Conservation (phyloP, 2,113 vertebrate species). For the Gymnorhina tibicen region DNA sequence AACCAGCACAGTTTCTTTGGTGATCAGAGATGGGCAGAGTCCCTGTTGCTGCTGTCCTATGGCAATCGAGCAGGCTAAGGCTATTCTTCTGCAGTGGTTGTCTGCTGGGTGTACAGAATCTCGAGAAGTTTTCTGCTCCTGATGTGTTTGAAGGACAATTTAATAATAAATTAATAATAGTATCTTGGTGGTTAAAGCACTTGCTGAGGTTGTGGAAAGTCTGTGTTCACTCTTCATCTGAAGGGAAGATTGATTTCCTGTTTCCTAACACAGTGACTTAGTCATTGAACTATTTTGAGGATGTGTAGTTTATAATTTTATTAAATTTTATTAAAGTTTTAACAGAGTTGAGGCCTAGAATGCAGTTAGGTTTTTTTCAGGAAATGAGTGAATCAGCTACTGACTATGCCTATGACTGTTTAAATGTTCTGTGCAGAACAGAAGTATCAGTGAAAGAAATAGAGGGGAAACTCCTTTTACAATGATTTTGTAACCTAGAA, state of each 20-base stretch:
- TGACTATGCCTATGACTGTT: not conserved
- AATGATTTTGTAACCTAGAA: not conserved
- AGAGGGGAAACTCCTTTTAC: not conserved
- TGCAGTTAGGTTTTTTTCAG: not conserved
- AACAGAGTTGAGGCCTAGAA: not conserved
- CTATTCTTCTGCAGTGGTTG: not conserved
- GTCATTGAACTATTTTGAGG: not conserved
- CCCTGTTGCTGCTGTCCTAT: not conserved
- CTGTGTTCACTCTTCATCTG: not conserved
- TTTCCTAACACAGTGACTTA: not conserved
- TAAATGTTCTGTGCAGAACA: not conserved
- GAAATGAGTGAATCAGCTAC: not conserved
- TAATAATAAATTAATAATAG: not conserved
- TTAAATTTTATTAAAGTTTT: not conserved
- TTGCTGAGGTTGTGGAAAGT: not conserved
- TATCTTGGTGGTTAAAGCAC: not conserved
- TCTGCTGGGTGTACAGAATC: not conserved
- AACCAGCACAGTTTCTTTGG: not conserved
- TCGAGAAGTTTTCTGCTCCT: not conserved
- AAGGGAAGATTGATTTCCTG: not conserved
- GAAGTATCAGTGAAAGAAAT: not conserved
- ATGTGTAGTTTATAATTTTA: not conserved
- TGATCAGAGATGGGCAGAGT: not conserved
- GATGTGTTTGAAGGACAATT: not conserved
- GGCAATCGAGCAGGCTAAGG: not conserved